phyloP scores from a whole-genome alignment of 2,888 invertebrate genomes.

The Pasiphila rectangulata region DNA sequence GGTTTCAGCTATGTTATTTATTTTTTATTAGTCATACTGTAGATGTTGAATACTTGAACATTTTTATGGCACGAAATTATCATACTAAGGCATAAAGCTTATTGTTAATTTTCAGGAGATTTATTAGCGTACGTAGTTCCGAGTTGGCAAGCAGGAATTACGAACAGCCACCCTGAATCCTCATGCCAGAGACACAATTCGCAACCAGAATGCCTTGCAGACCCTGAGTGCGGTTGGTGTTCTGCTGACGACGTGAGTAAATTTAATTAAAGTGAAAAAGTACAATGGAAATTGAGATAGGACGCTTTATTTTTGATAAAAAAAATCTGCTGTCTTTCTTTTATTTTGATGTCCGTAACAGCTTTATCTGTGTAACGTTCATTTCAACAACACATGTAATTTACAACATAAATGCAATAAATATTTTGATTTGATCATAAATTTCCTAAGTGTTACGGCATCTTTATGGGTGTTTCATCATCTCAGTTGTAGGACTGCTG shows the following conservation, averaged over 20 bases:
- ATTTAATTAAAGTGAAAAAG: not conserved
- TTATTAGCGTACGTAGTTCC: constrained; percentile 93
- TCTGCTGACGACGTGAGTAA: constrained; percentile 85
- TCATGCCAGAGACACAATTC: constrained; percentile 87
- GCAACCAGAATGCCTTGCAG: constrained; percentile 90
- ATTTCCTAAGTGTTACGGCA: too few relatives aligned
- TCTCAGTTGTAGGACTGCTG: too few relatives aligned
- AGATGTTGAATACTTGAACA: too few relatives aligned
- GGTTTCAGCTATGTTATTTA: too few relatives aligned
- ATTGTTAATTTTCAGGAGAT: constrained; percentile 75
- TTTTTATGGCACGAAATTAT: not conserved
- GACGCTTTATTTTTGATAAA: not conserved
- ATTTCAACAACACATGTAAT: too few relatives aligned
- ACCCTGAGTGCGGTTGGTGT: constrained; percentile 97
- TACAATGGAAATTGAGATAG: too few relatives aligned
- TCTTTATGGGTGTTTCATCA: too few relatives aligned
- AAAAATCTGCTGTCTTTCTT: not conserved
- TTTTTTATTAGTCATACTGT: too few relatives aligned
- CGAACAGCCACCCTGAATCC: constrained; percentile 87
- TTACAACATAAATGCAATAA: too few relatives aligned
- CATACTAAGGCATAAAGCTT: not conserved
- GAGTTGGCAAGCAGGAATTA: constrained; percentile 87
- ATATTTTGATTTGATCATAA: too few relatives aligned
- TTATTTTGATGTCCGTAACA: not conserved
- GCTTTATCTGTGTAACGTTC: too few relatives aligned